A percentile compares a stretch with the other conserved stretches of the same genome.
These are phyloP conservation scores for Notodonta ziczac DNA, from an alignment of 2,888 invertebrate species.

Conservation along the genomic window DNA sequence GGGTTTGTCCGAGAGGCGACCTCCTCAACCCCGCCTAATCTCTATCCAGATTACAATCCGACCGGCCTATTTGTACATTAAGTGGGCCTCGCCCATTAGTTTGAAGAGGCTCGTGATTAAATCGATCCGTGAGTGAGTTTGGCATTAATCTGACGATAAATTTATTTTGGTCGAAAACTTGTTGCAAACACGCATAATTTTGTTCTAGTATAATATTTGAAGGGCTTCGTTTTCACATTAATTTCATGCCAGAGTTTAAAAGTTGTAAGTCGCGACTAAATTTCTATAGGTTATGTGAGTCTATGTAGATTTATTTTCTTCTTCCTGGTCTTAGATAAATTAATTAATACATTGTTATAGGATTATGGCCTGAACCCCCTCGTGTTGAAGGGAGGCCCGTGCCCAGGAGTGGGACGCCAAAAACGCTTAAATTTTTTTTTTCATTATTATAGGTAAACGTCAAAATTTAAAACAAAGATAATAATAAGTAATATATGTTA, in stretches of 20 bases:
- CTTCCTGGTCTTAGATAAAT: too few relatives aligned
- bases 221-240: conserved; percentile 14
- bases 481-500: too few relatives aligned
- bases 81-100: conserved; percentile 57
- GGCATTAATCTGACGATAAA: conserved; percentile 49
- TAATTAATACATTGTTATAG: too few relatives aligned
- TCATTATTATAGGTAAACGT: too few relatives aligned
- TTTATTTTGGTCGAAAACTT: conserved; percentile 39
- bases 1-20: conserved; percentile 41
- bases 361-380: too few relatives aligned
- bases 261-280: neutral
- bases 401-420: too few relatives aligned
- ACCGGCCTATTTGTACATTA: conserved; percentile 60
- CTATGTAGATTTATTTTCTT: too few relatives aligned
- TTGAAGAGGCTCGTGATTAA: conserved; percentile 55
- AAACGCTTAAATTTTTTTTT: too few relatives aligned
- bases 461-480: too few relatives aligned
- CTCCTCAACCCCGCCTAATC: conserved; percentile 54
- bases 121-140: conserved; percentile 56
- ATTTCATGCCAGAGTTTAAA: conserved; percentile 12
- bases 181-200: conserved; percentile 27
- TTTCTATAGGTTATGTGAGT: too few relatives aligned
- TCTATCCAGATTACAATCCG: conserved; percentile 59
- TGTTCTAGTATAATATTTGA: conserved; percentile 18
- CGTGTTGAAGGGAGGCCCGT: too few relatives aligned